Evolutionary conservation across 2,113 vertebrate species (phyloP), one percentile per base, ranked within the genome.

Genomic region (Carassius gibelio): DNA sequence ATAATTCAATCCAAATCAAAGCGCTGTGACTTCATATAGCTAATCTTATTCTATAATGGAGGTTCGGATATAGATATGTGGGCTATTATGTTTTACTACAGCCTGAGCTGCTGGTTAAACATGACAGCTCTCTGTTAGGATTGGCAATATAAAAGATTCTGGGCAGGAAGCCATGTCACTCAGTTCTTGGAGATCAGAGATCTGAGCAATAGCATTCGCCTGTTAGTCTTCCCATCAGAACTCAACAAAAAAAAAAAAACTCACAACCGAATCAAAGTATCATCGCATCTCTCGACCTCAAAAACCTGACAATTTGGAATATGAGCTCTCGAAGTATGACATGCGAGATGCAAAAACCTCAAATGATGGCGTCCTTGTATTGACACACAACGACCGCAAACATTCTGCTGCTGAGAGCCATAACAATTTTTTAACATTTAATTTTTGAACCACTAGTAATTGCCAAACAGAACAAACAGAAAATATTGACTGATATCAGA

Each of bases 51-150:
- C 50, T 68, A 82, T 79, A 84, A 76, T 23, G 62, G 81, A 45
- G 64, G 61, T 79, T 78, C 19, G 55, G 81, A 79, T 89, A 84
- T 48, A 81, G 85, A 86, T 82, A 36, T 87, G 77, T 30, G 21
- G 81, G 50, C 81, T 77, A 50, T 66, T 78, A 85, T 57, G 76
- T 88, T 89, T 87, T 82, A 89, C 57, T 80, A 64, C 69, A 72
- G 69, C 61, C 81, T 75, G 87, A 84, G 79, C 83, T 57, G 83
- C 86, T 88, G 86, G 82, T 88, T 85, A 84, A 89, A 89, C 87
- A 90, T 82, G 89, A 88, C 84, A 84, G 82, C 86, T 61, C 71
- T 83, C 85, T 84, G 85, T 88, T 71, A 81, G 88, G 75, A 85
- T 84, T 85, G 88, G 85, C 84, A 81, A 78, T 74, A 84, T 69